Base-by-base conservation (phyloP, 1,140 invertebrate genomes). In the Drosophila repletoides region DNA sequence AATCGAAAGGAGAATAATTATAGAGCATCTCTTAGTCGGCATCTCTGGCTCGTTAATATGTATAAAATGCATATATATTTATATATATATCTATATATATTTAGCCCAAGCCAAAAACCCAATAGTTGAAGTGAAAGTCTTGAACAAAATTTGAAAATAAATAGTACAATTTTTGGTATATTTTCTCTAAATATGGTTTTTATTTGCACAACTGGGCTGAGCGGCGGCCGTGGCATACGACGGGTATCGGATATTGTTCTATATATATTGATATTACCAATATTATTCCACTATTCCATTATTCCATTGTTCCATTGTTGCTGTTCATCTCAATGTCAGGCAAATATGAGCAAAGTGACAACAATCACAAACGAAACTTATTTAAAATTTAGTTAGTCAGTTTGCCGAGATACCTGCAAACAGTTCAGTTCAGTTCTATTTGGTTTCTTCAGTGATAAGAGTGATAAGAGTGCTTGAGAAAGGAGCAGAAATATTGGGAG, bases 131-230 rank as follows among this genome's bases (percentile, higher is more conserved):
- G 38, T 43, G 59, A 63, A 63, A 63, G 59, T 53, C 49, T 34
- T n/a, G 34, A 17, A 7, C n/a, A n/a, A 19, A 6, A 26, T 26
- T 26, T 51, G 58, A 63, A 53, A 34, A 59, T 22, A 48, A 12
- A 24, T 24, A 34, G 10, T 58, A n/a, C n/a, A n/a, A n/a, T n/a
- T n/a, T n/a, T 26, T 9, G 45, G 9, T 26, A 26, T 31, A 17
- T 22, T 26, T 21, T 41, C 36, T 28, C 6, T 29, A 5, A 21
- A 40, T 19, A 29, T 29, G 29, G 21, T 51, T 4, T 40, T 43
- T 63, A 31, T 63, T 63, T 63, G 49, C 49, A 55, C 59, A 63
- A 34, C 19, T 63, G 59, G 3, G 31, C 19, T 43, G 48, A 61
- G 17, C 51, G 52, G 48, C 31, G 6, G 31, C 46, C 46, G 46